Conservation (phyloP, 2,888 invertebrate genomes). For the Bursaphelenchus okinawaensis region DNA sequence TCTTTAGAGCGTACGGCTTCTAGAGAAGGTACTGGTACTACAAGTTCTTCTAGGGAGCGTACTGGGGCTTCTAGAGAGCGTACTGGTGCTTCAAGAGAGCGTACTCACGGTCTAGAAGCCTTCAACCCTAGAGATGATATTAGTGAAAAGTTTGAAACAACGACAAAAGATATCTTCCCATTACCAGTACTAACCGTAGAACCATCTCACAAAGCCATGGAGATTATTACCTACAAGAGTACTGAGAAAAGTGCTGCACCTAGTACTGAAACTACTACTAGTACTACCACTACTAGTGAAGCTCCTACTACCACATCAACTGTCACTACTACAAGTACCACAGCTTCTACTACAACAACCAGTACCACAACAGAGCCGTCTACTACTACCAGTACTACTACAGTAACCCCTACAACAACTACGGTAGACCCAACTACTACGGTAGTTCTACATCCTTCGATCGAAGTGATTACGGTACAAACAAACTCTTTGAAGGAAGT, state of each 20-base stretch:
- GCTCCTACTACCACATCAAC: constrained; percentile 10
- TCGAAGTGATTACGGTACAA: background rate
- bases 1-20: too few species aligned
- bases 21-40: too few species aligned
- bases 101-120: constrained; percentile 2
- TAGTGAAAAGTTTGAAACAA: background rate
- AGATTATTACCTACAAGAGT: background rate
- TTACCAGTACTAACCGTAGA: constrained; percentile 25
- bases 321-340: constrained; percentile 13
- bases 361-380: constrained; percentile 12
- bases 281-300: constrained; percentile 8
- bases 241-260: constrained; percentile 14
- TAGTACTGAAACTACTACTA: constrained; percentile 10
- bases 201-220: background rate
- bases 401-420: constrained; percentile 15
- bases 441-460: background rate
- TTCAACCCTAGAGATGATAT: background rate
- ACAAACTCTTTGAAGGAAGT: background rate
- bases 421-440: too few species aligned
- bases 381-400: constrained; percentile 16
- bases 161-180: constrained; percentile 37
- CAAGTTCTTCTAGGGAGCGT: too few species aligned
- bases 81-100: background rate
- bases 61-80: too few species aligned
- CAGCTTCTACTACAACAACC: constrained; percentile 20